Conservation (phyloP, 2,113 vertebrate genomes). For the Corvus moneduloides region DNA sequence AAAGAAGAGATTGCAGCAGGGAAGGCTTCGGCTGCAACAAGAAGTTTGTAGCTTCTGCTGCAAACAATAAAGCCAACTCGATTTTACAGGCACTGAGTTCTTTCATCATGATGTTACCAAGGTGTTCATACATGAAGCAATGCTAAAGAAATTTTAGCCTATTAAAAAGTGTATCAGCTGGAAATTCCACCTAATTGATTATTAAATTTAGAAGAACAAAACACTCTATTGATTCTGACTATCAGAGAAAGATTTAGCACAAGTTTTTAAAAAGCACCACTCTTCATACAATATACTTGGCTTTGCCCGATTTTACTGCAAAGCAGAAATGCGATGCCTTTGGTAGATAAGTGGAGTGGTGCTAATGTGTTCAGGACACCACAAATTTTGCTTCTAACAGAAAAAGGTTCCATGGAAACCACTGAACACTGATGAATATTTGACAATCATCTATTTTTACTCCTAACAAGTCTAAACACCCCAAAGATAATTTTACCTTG, state of each 20-base stretch:
- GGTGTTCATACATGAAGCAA: not conserved
- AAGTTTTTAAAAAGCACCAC: not conserved
- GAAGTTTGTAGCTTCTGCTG: not conserved
- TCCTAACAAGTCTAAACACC: not conserved
- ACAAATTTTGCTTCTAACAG: not conserved
- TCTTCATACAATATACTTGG: not conserved
- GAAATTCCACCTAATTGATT: slow-evolving; percentile 32
- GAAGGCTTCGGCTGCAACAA: not conserved
- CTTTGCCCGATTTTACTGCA: not conserved
- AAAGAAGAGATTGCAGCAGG: not conserved
- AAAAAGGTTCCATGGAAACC: slow-evolving; percentile 29
- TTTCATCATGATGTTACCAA: not conserved
- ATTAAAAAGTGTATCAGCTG: slow-evolving; percentile 10
- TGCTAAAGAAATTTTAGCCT: slow-evolving; percentile 34
- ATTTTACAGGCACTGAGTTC: not conserved
- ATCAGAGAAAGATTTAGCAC: not conserved
- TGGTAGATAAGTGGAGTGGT: not conserved
- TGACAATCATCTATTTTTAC: not conserved
- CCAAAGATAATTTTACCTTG: not conserved
- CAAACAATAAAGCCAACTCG: not conserved
- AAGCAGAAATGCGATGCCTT: not conserved
- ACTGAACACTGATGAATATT: not conserved
- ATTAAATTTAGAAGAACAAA: slow-evolving; percentile 18
- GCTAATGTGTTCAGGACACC: not conserved
- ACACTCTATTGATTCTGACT: not conserved